Evolutionary conservation across 2,113 vertebrate genomes (phyloP).

Genomic region (Entelurus aequoreus): DNA sequence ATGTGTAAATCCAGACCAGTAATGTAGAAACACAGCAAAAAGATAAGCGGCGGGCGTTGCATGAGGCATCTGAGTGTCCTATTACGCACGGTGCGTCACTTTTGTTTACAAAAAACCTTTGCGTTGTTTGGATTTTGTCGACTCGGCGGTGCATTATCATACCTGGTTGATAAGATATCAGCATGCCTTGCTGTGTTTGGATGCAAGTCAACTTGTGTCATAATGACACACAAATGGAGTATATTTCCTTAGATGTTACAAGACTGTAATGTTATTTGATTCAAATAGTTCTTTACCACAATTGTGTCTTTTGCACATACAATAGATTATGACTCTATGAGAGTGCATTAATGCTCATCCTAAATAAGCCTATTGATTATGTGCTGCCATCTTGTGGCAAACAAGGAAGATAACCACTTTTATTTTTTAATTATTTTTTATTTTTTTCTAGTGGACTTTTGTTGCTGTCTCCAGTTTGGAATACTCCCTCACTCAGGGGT

Average conservation of each 20-base stretch:
- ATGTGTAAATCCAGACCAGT: too few species aligned
- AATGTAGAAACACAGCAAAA: background rate
- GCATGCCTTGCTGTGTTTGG: slow-evolving; percentile 41
- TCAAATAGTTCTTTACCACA: too few species aligned
- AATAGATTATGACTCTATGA: too few species aligned
- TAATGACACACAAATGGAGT: too few species aligned
- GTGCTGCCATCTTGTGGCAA: slow-evolving; percentile 36
- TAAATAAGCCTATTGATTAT: background rate
- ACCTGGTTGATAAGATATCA: slow-evolving; percentile 50
- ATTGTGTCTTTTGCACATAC: background rate
- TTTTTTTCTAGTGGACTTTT: too few species aligned
- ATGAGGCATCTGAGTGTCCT: background rate
- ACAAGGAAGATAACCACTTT: background rate
- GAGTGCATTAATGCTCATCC: background rate
- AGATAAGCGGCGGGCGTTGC: background rate
- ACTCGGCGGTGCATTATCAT: slow-evolving; percentile 31
- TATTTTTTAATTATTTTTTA: too few species aligned
- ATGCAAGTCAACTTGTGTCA: slow-evolving; percentile 23
- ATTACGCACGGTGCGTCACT: background rate
- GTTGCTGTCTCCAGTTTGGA: too few species aligned
- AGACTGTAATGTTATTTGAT: too few species aligned
- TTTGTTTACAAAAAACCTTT: slow-evolving; percentile 37
- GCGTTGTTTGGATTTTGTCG: slow-evolving; percentile 42
- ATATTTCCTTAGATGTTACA: too few species aligned
- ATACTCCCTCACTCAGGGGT: too few species aligned